Conservation (phyloP, 2,888 invertebrate species). For the Chymomyza fuscimana region DNA sequence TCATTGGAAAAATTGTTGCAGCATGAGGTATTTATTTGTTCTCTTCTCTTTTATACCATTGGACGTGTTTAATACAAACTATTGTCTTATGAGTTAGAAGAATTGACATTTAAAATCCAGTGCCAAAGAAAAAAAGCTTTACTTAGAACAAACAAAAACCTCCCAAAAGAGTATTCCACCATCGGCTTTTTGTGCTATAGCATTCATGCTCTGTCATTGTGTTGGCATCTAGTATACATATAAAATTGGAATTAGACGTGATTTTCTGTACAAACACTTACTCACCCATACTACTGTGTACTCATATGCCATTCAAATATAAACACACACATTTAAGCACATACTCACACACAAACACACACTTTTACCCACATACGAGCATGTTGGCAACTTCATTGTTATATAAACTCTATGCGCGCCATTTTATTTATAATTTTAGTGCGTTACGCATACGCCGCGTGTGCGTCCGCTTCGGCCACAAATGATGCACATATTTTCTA, state of each 20-base stretch:
- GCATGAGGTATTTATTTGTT: too few species aligned
- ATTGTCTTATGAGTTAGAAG: too few species aligned
- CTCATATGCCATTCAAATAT: neutral
- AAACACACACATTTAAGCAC: neutral
- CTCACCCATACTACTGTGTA: slow-evolving; percentile 2
- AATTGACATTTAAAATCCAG: too few species aligned
- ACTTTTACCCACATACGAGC: neutral
- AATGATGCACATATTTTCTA: neutral
- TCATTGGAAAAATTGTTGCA: too few species aligned
- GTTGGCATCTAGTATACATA: slow-evolving; percentile 10
- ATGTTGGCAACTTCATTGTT: neutral
- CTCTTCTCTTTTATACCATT: too few species aligned
- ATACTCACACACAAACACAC: slow-evolving; percentile 9
- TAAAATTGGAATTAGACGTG: slow-evolving; percentile 49
- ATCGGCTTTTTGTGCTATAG: neutral
- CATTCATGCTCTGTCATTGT: neutral
- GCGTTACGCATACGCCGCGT: slow-evolving; percentile 41
- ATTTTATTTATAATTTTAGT: slow-evolving; percentile 29
- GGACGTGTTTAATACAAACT: too few species aligned
- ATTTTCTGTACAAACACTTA: slow-evolving; percentile 36
- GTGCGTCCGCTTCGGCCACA: neutral
- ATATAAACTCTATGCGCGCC: neutral
- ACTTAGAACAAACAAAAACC: neutral
- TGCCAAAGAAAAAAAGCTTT: too few species aligned
- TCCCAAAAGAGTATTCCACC: neutral